phyloP scores from a whole-genome alignment of 2,797 vertebrate species.

The Enteromius treurensis region DNA sequence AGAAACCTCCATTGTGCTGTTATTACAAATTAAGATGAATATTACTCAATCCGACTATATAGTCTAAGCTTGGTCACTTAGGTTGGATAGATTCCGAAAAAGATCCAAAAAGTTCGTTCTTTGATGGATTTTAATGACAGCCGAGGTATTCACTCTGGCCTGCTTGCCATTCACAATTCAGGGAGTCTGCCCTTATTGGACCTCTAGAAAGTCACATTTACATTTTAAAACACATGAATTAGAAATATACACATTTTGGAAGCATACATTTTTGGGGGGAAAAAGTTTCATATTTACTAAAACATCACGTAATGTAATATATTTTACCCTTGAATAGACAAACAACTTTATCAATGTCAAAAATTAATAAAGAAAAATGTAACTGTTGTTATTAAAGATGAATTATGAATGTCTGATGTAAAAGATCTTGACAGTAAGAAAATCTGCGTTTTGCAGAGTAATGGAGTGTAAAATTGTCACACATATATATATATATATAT shows the following conservation, averaged over 20 bases:
- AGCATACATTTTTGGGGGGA: background rate
- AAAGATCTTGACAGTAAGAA: background rate
- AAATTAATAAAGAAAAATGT: background rate
- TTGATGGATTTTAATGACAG: background rate
- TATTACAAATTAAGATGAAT: background rate
- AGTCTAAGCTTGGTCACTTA: background rate
- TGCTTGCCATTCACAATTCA: background rate
- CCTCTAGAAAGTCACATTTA: background rate
- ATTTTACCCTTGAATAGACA: background rate
- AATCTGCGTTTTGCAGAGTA: background rate
- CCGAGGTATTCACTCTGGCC: background rate
- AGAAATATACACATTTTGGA: background rate
- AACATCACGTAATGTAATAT: background rate
- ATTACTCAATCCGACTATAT: background rate
- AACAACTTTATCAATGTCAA: background rate
- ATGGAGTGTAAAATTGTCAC: background rate
- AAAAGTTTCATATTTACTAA: background rate
- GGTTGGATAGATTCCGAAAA: background rate
- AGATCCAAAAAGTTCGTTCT: background rate
- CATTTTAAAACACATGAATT: background rate
- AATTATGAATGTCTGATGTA: background rate
- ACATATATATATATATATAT: no score
- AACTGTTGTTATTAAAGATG: constrained; percentile 1
- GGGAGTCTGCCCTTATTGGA: background rate
- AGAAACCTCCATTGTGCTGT: background rate